Base-by-base conservation (phyloP, 2,797 vertebrate genomes). In the Gadopsis marmoratus region DNA sequence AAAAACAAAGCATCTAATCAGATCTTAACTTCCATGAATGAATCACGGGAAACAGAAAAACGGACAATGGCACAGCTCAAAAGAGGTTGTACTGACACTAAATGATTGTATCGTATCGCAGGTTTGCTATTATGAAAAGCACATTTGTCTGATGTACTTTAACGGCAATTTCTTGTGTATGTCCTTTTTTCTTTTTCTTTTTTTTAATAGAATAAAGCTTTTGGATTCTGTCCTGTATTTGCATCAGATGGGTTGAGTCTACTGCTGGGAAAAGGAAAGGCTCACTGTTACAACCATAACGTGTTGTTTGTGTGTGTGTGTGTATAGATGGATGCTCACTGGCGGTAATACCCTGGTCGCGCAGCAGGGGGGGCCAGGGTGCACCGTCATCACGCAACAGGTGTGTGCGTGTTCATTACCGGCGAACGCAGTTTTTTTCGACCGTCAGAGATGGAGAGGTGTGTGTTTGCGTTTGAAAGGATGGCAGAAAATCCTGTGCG, bases 91-190 rank as follows among this genome's bases (percentile, higher is more conserved):
- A 65, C 17, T 72, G 55, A 71, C 62, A 86, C 69, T 50, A 53
- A 70, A 19, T 31, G 54, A 59, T 7, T 74, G 19, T 78, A 60
- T 81, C 65, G 65, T 47, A 58, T 76, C 65, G 80, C 69, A 12
- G 73, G 47, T 53, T 59, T 67, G 53, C 35, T 67, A 47, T 62
- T 13, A 21, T 74, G 37, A 74, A 61, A 81, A 59, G 33, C 8
- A n/a, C 68, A 71, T 51, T 69, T 61, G 11, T 78, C 62, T 77
- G 53, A 53, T 59, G 16, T 64, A 81, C 59, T 61, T 78, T 60
- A 51, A 68, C 13, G 2, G 37, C 17, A 45, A 37, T 64, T 66
- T 31, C 26, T 79, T 7, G 0, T 39, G 23, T 35, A 6, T 45
- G 56, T 56, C 59, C 10, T 5, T 67, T 86, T 86, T 79, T 2